phyloP scores from a whole-genome alignment of 2,797 vertebrate species.

The Spinus pinus region DNA sequence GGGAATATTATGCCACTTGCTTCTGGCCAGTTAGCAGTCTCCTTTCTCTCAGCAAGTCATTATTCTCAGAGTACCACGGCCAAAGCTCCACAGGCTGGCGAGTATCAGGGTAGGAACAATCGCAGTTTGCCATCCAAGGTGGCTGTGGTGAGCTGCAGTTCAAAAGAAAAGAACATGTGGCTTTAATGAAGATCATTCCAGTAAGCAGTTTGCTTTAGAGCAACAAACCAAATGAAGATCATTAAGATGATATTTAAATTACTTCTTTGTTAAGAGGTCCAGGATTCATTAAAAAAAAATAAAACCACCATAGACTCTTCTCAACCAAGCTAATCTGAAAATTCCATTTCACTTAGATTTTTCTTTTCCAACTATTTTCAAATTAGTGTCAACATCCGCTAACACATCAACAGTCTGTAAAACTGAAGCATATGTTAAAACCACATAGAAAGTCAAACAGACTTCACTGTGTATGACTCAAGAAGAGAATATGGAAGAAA shows the following conservation, averaged over 20 bases:
- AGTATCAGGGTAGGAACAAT: slow-evolving; percentile 73
- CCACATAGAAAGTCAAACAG: slow-evolving; percentile 42
- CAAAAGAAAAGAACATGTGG: not conserved
- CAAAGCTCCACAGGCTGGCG: not conserved
- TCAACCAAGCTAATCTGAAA: slow-evolving; percentile 19
- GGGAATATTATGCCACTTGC: not conserved
- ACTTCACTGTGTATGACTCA: slow-evolving; percentile 1
- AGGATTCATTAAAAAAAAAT: not conserved
- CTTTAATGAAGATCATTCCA: not conserved
- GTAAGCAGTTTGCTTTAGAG: not conserved
- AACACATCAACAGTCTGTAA: slow-evolving; percentile 28
- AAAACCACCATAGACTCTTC: not conserved
- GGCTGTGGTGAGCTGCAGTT: slow-evolving; percentile 83
- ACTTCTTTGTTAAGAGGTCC: not conserved
- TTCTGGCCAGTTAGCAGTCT: not conserved
- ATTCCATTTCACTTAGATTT: slow-evolving; percentile 33
- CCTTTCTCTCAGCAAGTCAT: not conserved
- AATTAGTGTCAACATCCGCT: slow-evolving; percentile 31
- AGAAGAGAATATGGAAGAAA: not conserved
- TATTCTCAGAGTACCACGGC: not conserved
- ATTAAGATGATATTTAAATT: slow-evolving; percentile 6
- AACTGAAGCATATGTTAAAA: slow-evolving; percentile 50
- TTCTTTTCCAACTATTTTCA: slow-evolving; percentile 39
- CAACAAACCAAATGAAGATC: not conserved
- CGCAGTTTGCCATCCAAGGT: slow-evolving; percentile 86